Evolutionary conservation across 2,888 invertebrate species (phyloP).

Genomic region (Himalopsyche kuldschensis): DNA sequence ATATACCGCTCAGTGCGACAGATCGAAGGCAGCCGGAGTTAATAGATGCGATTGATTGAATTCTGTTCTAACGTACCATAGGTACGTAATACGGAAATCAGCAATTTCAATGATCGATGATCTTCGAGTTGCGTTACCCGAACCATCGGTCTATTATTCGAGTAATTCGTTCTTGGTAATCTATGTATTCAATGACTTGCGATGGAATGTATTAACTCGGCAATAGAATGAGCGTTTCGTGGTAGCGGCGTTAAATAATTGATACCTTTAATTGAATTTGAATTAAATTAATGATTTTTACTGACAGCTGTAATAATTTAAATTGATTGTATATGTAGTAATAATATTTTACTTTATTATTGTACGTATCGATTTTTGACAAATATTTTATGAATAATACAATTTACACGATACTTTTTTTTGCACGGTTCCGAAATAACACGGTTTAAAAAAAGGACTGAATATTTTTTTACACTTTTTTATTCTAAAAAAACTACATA

Average conservation of each 20-base stretch:
- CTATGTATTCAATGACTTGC: neutral
- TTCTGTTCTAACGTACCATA: neutral
- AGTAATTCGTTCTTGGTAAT: neutral
- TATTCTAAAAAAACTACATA: too few species aligned
- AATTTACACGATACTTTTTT: too few species aligned
- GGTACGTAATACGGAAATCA: neutral
- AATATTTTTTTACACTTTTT: too few species aligned
- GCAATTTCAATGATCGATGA: conserved; percentile 1
- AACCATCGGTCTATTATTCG: neutral
- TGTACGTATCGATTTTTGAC: too few species aligned
- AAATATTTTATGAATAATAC: too few species aligned
- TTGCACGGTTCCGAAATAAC: too few species aligned
- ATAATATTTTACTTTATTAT: too few species aligned
- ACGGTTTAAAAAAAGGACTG: too few species aligned
- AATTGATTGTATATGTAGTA: too few species aligned
- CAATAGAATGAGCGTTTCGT: neutral
- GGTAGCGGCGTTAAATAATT: neutral
- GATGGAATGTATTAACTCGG: neutral
- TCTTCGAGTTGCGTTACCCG: neutral
- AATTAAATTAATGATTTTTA: neutral
- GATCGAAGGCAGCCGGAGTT: neutral
- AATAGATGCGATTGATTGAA: neutral
- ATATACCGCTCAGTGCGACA: too few species aligned
- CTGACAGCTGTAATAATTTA: too few species aligned
- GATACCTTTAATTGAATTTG: neutral